Base-by-base conservation (phyloP, 2,797 vertebrate species). In the Tapera naevia region DNA sequence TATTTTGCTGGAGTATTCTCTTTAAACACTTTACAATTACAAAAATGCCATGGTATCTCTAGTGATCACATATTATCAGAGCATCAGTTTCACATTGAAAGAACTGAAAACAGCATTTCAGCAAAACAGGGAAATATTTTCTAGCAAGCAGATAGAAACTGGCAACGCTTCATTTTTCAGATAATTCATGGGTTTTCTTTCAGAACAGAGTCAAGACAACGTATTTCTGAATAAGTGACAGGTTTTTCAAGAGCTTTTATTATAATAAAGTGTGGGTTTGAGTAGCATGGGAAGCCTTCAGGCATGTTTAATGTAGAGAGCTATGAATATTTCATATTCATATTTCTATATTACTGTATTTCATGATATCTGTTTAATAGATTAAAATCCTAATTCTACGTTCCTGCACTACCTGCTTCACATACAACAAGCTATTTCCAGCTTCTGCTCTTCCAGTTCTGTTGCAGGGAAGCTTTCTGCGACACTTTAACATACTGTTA, bases 121-220 rank as follows among this genome's bases (percentile, higher is more conserved):
- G 73, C 78, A 88, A 91, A 90, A 73, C 14, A 80, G 80, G 80
- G 64, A 93, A 89, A 46, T 88, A 82, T 93, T 94, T 93, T 95
- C 86, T 93, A 90, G 73, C 66, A 86, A 83, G 35, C 43, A 70
- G 70, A 64, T 45, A 69, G 80, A 94, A 96, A 89, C 51, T 69
- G 33, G 58, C 58, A 89, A 46, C 66, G 41, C 39, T 76, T 93
- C 8, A 37, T 92, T 86, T 94, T 91, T 79, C 67, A 91, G 56
- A 17, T 62, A 13, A 50, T 56, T 84, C 76, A 51, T 51, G 70
- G 66, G 37, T 75, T 92, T 74, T 92, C 56, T 65, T 89, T 94
- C 45, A 65, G 66, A 91, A 80, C 14, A 66, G 69, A 70, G 23
- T 53, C 48, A 93, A 93, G 71, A 22, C 22, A 85, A 45, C 23